These are phyloP conservation scores for Microctonus brassicae DNA, from an alignment of 2,888 invertebrate genomes.

Conservation along the genomic window DNA sequence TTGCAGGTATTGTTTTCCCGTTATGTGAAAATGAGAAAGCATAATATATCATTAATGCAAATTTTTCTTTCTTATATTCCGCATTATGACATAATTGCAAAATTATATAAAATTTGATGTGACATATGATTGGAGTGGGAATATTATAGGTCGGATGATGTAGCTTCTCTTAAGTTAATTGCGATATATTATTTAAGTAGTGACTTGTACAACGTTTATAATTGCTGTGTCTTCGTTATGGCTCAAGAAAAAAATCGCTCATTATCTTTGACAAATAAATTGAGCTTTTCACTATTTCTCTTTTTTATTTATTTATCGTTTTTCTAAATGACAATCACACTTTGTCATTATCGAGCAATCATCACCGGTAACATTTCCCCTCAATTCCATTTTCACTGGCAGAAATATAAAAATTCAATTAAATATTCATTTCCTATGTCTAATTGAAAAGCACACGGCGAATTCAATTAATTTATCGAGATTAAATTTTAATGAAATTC, in stretches of 20 bases:
- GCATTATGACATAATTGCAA: background rate
- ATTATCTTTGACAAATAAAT: background rate
- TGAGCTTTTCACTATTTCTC: background rate
- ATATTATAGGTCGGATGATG: background rate
- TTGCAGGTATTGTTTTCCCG: background rate
- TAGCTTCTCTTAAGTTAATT: slow-evolving; percentile 26
- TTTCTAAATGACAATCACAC: background rate
- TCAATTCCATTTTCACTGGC: slow-evolving; percentile 7
- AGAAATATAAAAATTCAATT: slow-evolving; percentile 13
- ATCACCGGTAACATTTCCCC: background rate
- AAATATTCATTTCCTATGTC: slow-evolving; percentile 19
- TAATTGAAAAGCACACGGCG: slow-evolving; percentile 37
- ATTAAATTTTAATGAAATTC: slow-evolving; percentile 35
- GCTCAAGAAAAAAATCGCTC: slow-evolving; percentile 38
- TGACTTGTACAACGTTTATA: slow-evolving; percentile 45
- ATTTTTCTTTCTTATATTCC: background rate
- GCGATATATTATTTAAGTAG: slow-evolving; percentile 45
- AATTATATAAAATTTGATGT: background rate
- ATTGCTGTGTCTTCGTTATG: slow-evolving; percentile 42
- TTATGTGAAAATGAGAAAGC: background rate
- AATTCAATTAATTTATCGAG: slow-evolving; percentile 43
- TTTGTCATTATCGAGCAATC: background rate
- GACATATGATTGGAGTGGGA: background rate
- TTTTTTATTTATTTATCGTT: background rate
- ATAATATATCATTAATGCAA: background rate